Evolutionary conservation across 2,888 invertebrate species (phyloP), one percentile per base, ranked within the genome.

Genomic region (Tiliacea citrago): DNA sequence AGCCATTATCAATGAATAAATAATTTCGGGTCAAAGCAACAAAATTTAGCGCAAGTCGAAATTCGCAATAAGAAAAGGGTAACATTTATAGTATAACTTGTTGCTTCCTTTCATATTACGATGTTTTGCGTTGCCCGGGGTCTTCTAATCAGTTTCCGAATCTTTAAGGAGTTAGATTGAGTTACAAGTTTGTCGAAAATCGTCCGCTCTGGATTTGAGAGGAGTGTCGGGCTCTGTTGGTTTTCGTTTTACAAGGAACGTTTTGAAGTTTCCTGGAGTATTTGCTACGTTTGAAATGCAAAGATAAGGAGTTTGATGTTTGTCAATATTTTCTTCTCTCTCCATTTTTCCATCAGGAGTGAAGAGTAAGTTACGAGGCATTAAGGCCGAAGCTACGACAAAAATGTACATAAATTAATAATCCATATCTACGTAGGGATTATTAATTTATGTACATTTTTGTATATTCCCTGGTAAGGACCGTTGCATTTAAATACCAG

Each of bases 111-210:
- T 82, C 51, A 86, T 89, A 89, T 88, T 87, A 84, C 82, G 73
- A 89, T 88, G 89, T 91, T 89, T 83, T 88, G 85, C 82, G 68
- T 84, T 86, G 86, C 89, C 89, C 70, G 77, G 77, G 88, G 89
- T 88, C 80, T 81, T 90, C 89, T 92, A 92, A 93, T 92, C 92
- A 91, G 88, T 85, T 91, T 86, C 88, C 87, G 77, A 92, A 93
- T 92, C 91, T 92, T 91, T 90, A 87, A 89, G 83, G 89, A 93
- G 92, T 93, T 92, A 91, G 90, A 92, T 93, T 91, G 91, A 92
- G 91, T 92, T 92, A 92, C 86, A 88, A 92, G 85, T 93, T 93
- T 84, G 81, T 82, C 82, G 83, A 85, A 88, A 82, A 84, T 85
- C 87, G 81, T 83, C 83, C 83, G 83, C 81, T 85, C 83, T 77